These are phyloP conservation scores for Oncorhynchus tshawytscha DNA, from an alignment of 2,113 vertebrate genomes.

Conservation along the genomic window DNA sequence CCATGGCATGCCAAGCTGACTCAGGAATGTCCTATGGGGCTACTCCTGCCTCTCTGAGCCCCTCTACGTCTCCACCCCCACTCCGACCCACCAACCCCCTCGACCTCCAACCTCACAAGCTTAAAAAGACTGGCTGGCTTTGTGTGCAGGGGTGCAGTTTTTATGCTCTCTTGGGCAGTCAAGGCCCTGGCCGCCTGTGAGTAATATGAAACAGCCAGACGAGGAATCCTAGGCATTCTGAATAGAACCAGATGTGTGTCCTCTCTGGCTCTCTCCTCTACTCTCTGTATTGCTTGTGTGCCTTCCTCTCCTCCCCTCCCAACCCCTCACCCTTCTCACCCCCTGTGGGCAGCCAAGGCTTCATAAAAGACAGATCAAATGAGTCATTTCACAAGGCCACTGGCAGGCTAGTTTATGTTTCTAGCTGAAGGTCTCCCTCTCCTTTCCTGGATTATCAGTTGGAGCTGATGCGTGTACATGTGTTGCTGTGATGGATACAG, in stretches of 20 bases:
- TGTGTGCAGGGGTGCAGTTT: slow-evolving; percentile 49
- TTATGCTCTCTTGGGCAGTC: slow-evolving; percentile 33
- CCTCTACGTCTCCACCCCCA: not conserved
- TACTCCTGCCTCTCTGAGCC: not conserved
- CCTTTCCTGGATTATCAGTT: too few species aligned
- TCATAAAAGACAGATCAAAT: too few species aligned
- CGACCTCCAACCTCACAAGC: not conserved
- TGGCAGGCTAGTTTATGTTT: too few species aligned
- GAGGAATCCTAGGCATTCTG: slow-evolving; percentile 65
- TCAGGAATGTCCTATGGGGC: slow-evolving; percentile 25
- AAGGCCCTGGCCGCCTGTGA: slow-evolving; percentile 5
- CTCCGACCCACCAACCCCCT: not conserved
- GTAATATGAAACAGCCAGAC: slow-evolving; percentile 61
- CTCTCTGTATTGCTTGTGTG: not conserved
- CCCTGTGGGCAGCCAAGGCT: too few species aligned
- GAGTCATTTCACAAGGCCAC: too few species aligned
- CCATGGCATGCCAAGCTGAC: slow-evolving; percentile 15
- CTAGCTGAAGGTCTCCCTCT: too few species aligned
- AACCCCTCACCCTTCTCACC: too few species aligned
- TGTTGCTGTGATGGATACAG: too few species aligned
- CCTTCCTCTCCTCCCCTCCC: not conserved
- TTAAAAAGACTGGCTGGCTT: slow-evolving; percentile 38
- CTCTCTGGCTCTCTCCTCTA: not conserved
- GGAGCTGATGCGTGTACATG: too few species aligned
- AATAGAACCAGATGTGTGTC: slow-evolving; percentile 66